phyloP scores from a whole-genome alignment of 1,140 invertebrate species.

The Philopotamus ludificatus region DNA sequence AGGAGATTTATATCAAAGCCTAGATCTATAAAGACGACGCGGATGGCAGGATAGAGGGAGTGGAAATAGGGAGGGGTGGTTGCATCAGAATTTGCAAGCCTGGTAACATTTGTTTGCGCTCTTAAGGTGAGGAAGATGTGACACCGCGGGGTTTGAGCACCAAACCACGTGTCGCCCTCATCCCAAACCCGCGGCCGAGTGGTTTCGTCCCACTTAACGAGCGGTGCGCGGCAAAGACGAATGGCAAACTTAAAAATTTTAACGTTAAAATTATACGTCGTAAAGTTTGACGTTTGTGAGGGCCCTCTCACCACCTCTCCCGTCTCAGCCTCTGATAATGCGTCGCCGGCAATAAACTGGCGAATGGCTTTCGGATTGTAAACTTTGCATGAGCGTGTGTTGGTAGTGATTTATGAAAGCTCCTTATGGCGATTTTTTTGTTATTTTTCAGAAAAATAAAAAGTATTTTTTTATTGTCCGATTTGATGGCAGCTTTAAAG shows the following conservation, averaged over 20 bases:
- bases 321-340: too few relatives aligned
- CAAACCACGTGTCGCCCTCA: slow-evolving; percentile 15
- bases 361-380: background rate
- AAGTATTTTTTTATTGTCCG: background rate
- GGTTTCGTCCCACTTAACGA: slow-evolving; percentile 27
- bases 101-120: slow-evolving; percentile 39
- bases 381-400: background rate
- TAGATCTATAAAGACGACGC: too few relatives aligned
- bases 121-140: slow-evolving; percentile 17
- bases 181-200: too few relatives aligned
- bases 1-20: too few relatives aligned
- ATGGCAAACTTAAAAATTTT: slow-evolving; percentile 37
- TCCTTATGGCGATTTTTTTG: background rate
- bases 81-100: too few relatives aligned
- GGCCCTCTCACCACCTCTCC: too few relatives aligned
- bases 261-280: slow-evolving; percentile 34
- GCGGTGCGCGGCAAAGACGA: slow-evolving; percentile 4
- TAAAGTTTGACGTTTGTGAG: slow-evolving; percentile 29
- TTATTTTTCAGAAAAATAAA: background rate
- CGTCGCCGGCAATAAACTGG: slow-evolving; percentile 34
- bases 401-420: background rate
- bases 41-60: too few relatives aligned
- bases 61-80: too few relatives aligned
- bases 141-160: slow-evolving; percentile 12
- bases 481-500: too few relatives aligned